These are phyloP conservation scores for Ennomos fuscantarius DNA, from an alignment of 2,888 invertebrate genomes.

Conservation along the genomic window DNA sequence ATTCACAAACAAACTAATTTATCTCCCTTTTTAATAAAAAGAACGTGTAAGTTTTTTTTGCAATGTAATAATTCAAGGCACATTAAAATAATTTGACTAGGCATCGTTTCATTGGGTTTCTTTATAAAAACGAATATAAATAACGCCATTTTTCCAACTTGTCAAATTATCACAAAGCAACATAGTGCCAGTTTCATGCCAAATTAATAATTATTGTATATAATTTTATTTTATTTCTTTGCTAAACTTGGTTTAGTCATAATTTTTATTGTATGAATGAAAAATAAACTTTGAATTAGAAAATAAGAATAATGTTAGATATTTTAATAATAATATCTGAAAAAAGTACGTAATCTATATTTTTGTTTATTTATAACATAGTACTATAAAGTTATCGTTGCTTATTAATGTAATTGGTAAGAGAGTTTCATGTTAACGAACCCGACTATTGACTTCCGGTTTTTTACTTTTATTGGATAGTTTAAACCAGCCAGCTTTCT, in stretches of 20 bases:
- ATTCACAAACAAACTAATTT: no score
- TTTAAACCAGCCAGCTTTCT: slow-evolving; percentile 91
- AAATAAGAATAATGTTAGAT: not conserved
- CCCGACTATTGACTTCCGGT: slow-evolving; percentile 71
- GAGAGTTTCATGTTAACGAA: slow-evolving; percentile 46
- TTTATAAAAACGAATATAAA: not conserved
- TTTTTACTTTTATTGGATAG: slow-evolving; percentile 81
- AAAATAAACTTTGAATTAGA: no score
- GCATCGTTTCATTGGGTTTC: slow-evolving; percentile 3
- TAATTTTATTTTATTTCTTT: not conserved
- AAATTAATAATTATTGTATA: not conserved
- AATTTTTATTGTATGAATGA: no score
- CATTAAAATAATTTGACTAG: slow-evolving; percentile 22
- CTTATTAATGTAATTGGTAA: no score
- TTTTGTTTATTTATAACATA: no score
- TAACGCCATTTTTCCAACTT: slow-evolving; percentile 14
- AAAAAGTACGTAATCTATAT: no score
- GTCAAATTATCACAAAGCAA: slow-evolving; percentile 31
- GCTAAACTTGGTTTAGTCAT: not conserved
- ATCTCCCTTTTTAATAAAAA: no score
- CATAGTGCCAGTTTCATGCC: not conserved
- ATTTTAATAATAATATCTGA: not conserved
- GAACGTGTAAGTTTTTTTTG: slow-evolving; percentile 1
- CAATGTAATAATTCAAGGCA: slow-evolving; percentile 33
- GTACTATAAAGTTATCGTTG: no score